Evolutionary conservation across 2,113 vertebrate genomes (phyloP).

Genomic region (Zosterops lateralis): DNA sequence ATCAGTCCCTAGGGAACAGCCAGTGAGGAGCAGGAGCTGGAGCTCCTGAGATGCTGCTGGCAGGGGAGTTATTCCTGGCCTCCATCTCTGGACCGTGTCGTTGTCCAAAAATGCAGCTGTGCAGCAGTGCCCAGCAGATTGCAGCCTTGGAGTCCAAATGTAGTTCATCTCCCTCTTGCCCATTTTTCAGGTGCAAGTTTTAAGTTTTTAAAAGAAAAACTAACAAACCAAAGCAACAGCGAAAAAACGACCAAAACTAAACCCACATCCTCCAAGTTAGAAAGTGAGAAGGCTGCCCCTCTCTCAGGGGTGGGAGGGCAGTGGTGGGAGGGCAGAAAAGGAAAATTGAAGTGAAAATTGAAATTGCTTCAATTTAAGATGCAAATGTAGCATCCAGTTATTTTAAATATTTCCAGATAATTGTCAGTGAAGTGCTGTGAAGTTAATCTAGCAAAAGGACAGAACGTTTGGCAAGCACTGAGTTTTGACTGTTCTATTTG

Average conservation of each 20-base stretch:
- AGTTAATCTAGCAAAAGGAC: background rate
- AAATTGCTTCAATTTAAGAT: background rate
- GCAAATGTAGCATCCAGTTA: background rate
- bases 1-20: background rate
- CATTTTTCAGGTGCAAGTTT: background rate
- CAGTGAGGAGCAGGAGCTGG: background rate
- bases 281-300: background rate
- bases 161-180: background rate
- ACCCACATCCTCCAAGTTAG: background rate
- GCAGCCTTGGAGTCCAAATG: background rate
- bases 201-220: background rate
- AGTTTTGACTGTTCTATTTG: background rate
- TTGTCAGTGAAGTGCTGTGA: background rate
- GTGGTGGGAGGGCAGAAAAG: background rate
- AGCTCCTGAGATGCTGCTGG: background rate
- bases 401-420: conserved; percentile 2
- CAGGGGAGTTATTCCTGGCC: background rate
- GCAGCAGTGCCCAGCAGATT: background rate
- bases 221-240: background rate
- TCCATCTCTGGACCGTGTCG: background rate
- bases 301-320: too few species aligned
- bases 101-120: background rate
- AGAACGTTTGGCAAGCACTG: background rate
- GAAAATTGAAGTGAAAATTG: background rate
- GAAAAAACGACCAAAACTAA: background rate